Evolutionary conservation across 2,888 invertebrate species (phyloP), one percentile per base, ranked within the genome.

Genomic region (Mechanitis mazaeus): DNA sequence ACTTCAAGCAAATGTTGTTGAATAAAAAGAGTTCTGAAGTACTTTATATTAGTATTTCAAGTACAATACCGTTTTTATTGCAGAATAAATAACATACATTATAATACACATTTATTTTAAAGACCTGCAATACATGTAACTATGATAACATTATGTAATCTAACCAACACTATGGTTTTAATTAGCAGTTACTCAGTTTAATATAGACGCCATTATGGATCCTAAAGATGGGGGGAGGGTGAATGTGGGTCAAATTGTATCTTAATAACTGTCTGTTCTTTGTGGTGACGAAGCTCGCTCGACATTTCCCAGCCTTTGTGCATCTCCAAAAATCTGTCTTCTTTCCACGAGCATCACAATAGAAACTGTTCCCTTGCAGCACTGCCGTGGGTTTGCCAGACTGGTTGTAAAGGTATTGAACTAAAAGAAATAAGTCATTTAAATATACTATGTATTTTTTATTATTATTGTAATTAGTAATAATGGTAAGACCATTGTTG

Each of bases 251-350:
- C 1, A 60, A 28, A 3, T 57, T 54, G 3, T 38, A 46, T 20
- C 55, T 55, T 4, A 62, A 33, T 2, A 66, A 57, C 9, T 53
- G 33, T 31, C 59, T 55, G 11, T 42, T 50, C 54, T 55, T 54
- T 7, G 58, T 54, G 1, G 61, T 47, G 28, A 67, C 60, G n/a
- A 73, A 64, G 20, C 71, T 56, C 2, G 76, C 71, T 45, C 69
- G 72, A 64, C 79, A 79, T 11, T 60, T 59, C 0, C 67, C 67
- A 0, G 71, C 71, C 28, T 60, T 68, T 3, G 76, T 75, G 56
- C 79, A 78, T 3, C 73, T 63, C 72, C 72, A 75, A 1, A 55
- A 54, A 3, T 58, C 56, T 0, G 70, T 69, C 0, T 9, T 66
- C 20, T 54, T 46, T 11, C 50, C 31, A 4, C 31, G 28, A 9